Conservation (phyloP, 2,888 invertebrate genomes). For the Protula sp. region DNA sequence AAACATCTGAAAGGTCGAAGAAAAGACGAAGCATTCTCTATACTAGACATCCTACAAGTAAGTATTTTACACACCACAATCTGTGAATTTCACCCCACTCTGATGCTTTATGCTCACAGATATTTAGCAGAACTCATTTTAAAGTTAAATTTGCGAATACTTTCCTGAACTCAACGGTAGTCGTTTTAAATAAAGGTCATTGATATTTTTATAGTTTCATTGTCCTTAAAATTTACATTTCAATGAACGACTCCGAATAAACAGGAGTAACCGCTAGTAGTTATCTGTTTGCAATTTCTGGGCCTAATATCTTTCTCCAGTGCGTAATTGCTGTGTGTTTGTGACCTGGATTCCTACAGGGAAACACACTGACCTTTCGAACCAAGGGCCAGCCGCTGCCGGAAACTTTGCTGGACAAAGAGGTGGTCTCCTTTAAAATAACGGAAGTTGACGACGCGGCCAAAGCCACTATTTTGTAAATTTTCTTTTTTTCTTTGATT, state of each 20-base stretch:
- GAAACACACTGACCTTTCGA: slow-evolving; percentile 33
- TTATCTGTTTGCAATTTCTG: too few relatives aligned
- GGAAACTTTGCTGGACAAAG: slow-evolving; percentile 31
- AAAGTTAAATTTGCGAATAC: background rate
- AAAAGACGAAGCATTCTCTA: slow-evolving; percentile 35
- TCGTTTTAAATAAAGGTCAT: too few relatives aligned
- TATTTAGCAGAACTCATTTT: background rate
- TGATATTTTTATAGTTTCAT: too few relatives aligned
- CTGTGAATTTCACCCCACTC: background rate
- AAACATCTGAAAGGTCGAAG: slow-evolving; percentile 30
- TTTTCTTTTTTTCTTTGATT: slow-evolving; percentile 5
- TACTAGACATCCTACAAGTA: slow-evolving; percentile 44
- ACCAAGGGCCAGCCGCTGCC: slow-evolving; percentile 40
- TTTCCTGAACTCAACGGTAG: too few relatives aligned
- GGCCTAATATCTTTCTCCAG: too few relatives aligned
- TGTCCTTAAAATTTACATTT: too few relatives aligned
- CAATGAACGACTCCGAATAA: too few relatives aligned
- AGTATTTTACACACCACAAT: slow-evolving; percentile 16
- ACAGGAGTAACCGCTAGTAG: too few relatives aligned
- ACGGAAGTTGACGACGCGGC: slow-evolving; percentile 48
- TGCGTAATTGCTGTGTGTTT: too few relatives aligned
- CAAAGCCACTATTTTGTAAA: slow-evolving; percentile 41
- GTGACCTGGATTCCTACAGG: too few relatives aligned
- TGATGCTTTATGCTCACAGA: background rate
- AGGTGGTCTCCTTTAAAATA: slow-evolving; percentile 34